Base-by-base conservation (phyloP, 1,140 invertebrate species). In the Archegozetes longisetosus region DNA sequence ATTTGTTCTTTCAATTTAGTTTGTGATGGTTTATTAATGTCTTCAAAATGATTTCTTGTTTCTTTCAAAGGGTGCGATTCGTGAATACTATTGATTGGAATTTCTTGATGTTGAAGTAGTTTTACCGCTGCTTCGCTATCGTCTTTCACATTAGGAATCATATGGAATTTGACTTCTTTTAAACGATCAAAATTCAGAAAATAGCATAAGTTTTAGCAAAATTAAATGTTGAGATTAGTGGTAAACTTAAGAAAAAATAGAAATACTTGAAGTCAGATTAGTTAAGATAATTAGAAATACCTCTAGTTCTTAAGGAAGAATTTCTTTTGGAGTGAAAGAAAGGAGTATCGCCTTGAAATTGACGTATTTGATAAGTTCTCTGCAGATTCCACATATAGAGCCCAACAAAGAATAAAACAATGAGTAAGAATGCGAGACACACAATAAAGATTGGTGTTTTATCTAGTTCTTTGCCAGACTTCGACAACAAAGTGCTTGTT, bases 341-440 rank as follows among this genome's bases (percentile, higher is more conserved):
- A 20, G 57, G 59, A 12, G 62, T 65, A 27, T 65, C 64, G 6
- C 32, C 55, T 58, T 53, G 46, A 26, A 65, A 62, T 58, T 65
- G 57, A 6, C 29, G 46, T 13, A 53, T 13, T 17, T 59, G 53
- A 49, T 65, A 57, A 9, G 22, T 12, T 6, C 54, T n/a, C 22
- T 64, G 56, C 1, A 65, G 17, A 24, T 51, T 50, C 24, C 55
- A 62, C 26, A 65, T 29, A 40, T 65, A 65, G 20, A 65, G 40
- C 2, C n/a, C 3, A n/a, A 65, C 20, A 26, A 24, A 24, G 9
- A 55, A 24, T 1, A 65, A 14, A n/a, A 65, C 61, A 13, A 65
- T n/a, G 6, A 46, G 2, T 23, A 65, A 58, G 40, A 66, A 66
- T 14, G 17, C 28, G 9, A 46, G n/a, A 26, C 61, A 59, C 13